phyloP scores from a whole-genome alignment of 2,888 invertebrate genomes.

The Aphrophora alni region DNA sequence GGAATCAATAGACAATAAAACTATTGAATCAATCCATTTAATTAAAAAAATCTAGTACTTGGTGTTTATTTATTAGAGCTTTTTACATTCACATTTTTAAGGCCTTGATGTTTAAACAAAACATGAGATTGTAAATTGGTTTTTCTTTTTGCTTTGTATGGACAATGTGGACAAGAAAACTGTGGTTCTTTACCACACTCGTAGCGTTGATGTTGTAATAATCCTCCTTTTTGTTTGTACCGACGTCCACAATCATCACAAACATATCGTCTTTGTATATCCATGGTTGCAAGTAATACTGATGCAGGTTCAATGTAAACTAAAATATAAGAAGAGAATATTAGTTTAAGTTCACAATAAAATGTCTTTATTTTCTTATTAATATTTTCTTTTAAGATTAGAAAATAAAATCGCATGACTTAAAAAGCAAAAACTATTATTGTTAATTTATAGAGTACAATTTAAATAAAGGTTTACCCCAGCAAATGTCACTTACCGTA shows the following conservation, averaged over 20 bases:
- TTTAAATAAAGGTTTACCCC: no score
- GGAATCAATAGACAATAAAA: no score
- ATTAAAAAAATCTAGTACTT: no score
- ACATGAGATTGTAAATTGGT: conserved; percentile 54
- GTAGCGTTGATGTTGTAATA: conserved; percentile 50
- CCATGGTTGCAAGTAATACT: not conserved
- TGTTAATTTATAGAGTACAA: no score
- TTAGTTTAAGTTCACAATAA: not conserved
- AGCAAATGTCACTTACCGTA: no score
- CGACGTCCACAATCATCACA: conserved; percentile 54
- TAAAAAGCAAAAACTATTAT: no score
- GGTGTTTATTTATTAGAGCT: no score
- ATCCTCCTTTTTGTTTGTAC: conserved; percentile 44
- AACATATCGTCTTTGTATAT: not conserved
- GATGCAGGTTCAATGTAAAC: not conserved
- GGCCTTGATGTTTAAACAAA: conserved; percentile 43
- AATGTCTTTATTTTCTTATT: no score
- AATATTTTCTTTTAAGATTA: no score
- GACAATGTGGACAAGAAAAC: conserved; percentile 59
- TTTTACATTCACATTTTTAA: not conserved
- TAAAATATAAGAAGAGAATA: not conserved
- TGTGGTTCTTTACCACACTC: conserved; percentile 60
- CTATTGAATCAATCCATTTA: no score
- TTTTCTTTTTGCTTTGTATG: conserved; percentile 57
- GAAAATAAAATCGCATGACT: no score